Evolutionary conservation across 2,797 vertebrate genomes (phyloP).

Genomic region (Enteromius argenteus): DNA sequence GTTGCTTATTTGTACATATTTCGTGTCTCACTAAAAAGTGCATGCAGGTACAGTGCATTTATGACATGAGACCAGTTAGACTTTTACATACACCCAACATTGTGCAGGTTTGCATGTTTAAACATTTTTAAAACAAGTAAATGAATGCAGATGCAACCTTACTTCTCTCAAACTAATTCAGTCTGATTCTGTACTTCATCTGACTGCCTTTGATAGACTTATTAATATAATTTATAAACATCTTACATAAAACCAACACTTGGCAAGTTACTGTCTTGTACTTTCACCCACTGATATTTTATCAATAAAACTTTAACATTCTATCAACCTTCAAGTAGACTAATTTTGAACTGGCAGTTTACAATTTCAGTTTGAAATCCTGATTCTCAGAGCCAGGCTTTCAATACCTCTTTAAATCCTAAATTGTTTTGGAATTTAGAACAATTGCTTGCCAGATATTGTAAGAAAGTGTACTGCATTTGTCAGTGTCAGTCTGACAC

Average conservation of each 20-base stretch:
- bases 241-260: conserved; percentile 20
- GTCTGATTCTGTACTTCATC: neutral
- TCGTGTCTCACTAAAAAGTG: no score
- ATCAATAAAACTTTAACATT: conserved; percentile 13
- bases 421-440: neutral
- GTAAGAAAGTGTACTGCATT: neutral
- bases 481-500: neutral
- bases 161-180: neutral
- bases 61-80: no score
- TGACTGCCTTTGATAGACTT: conserved; percentile 3
- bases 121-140: neutral
- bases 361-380: neutral
- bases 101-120: neutral
- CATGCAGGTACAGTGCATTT: no score
- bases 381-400: neutral
- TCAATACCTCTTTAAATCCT: neutral
- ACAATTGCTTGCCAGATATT: neutral
- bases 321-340: neutral
- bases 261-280: neutral
- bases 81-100: neutral
- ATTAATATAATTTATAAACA: neutral
- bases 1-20: no score
- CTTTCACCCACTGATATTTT: neutral
- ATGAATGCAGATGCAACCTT: neutral
- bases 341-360: neutral